phyloP scores from a whole-genome alignment of 2,888 invertebrate genomes.

The Pseudolycoriella hygida region DNA sequence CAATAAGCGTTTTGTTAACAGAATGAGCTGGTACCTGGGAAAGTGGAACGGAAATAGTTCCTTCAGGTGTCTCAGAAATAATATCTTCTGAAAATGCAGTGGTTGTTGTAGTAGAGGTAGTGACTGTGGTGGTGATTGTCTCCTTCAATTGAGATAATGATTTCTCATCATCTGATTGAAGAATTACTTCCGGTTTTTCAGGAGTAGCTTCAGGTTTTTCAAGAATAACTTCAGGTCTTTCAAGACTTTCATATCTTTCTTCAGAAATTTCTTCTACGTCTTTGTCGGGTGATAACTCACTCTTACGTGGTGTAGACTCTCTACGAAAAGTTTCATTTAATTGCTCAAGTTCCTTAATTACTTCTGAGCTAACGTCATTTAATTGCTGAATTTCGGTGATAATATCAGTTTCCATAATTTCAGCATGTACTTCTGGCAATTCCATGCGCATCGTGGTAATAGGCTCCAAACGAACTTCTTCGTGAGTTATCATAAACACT shows the following conservation, averaged over 20 bases:
- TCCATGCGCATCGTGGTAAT: slow-evolving; percentile 46
- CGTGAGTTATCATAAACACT: slow-evolving; percentile 52
- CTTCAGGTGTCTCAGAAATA: background rate
- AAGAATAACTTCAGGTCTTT: too few species aligned
- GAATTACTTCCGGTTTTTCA: too few species aligned
- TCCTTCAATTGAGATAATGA: too few species aligned
- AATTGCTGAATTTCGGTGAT: background rate
- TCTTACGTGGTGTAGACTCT: too few species aligned
- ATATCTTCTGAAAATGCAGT: background rate
- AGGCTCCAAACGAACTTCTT: slow-evolving; percentile 48
- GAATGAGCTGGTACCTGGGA: background rate
- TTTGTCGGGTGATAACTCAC: too few species aligned
- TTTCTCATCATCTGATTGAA: too few species aligned
- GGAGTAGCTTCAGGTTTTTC: too few species aligned
- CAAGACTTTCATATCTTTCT: too few species aligned
- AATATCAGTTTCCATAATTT: slow-evolving; percentile 14
- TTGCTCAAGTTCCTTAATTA: too few species aligned
- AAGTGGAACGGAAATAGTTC: background rate
- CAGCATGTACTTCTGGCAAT: slow-evolving; percentile 25
- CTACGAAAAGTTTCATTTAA: too few species aligned
- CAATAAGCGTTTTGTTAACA: slow-evolving; percentile 2
- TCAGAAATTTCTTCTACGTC: too few species aligned
- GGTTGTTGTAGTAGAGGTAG: background rate
- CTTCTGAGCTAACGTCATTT: background rate
- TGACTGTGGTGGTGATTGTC: background rate